These are phyloP conservation scores for Zosterops borbonicus DNA, from an alignment of 2,113 vertebrate genomes.

Conservation along the genomic window DNA sequence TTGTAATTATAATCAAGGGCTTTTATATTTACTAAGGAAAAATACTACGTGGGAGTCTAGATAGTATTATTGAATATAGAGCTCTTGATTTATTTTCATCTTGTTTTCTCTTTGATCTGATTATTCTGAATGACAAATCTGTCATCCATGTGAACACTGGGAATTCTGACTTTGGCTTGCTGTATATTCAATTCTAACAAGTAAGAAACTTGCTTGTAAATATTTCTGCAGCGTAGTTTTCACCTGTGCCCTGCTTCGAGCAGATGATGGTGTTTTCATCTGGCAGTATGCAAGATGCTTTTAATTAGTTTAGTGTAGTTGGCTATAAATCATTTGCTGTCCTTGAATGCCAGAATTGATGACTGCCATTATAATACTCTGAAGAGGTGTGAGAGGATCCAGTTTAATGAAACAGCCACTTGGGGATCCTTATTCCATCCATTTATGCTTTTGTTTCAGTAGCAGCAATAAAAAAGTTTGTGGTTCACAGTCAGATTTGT, in stretches of 20 bases:
- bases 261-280: conserved; percentile 5
- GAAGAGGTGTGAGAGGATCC: neutral
- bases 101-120: conserved; percentile 24
- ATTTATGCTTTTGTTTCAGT: neutral
- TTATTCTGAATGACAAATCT: conserved; percentile 27
- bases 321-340: conserved; percentile 17
- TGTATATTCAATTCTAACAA: neutral
- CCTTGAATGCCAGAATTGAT: conserved; percentile 33
- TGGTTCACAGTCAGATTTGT: neutral
- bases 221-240: conserved; percentile 18
- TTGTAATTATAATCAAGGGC: neutral
- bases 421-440: neutral
- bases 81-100: conserved; percentile 30
- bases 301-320: conserved; percentile 25
- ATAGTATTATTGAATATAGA: neutral
- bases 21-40: neutral
- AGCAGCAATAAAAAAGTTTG: neutral
- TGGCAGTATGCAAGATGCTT: neutral
- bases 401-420: conserved; percentile 7
- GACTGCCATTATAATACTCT: neutral
- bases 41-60: neutral
- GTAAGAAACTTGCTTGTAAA: conserved; percentile 28
- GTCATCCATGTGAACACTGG: neutral
- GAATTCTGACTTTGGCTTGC: conserved; percentile 1
- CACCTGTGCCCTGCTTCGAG: neutral